Evolutionary conservation across 2,888 invertebrate genomes (phyloP).

Genomic region (Eustalomyia histrio): DNA sequence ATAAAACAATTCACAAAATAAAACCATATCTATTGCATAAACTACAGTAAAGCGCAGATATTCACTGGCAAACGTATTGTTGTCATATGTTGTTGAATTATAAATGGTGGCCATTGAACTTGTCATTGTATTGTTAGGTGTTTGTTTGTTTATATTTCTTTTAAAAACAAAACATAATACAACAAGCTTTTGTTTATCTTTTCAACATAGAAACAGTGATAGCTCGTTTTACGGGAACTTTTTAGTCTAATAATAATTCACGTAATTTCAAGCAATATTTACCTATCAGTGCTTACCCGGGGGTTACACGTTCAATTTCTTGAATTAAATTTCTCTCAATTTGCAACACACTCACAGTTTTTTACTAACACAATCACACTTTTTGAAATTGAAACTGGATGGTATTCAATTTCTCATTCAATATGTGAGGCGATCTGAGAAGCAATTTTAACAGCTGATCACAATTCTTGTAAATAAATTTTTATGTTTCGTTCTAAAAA

Average conservation of each 20-base stretch:
- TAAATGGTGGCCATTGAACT: conserved; percentile 58
- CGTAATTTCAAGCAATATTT: no score
- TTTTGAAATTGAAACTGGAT: no score
- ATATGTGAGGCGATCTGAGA: no score
- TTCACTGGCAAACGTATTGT: conserved; percentile 27
- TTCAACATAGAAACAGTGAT: conserved; percentile 11
- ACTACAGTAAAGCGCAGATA: background rate
- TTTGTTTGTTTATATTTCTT: conserved; percentile 22
- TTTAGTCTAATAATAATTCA: background rate
- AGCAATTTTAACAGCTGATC: no score
- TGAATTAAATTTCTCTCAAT: no score
- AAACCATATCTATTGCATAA: conserved; percentile 25
- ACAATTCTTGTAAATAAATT: no score
- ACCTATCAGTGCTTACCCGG: no score
- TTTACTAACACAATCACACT: no score
- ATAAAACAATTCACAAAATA: conserved; percentile 50
- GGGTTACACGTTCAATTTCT: no score
- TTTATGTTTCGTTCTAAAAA: no score
- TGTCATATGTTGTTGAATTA: conserved; percentile 8
- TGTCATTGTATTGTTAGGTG: conserved; percentile 49
- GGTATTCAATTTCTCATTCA: no score
- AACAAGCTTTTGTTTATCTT: conserved; percentile 40
- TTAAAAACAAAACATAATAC: conserved; percentile 9
- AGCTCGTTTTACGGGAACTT: background rate
- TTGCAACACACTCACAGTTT: no score